phyloP scores from a whole-genome alignment of 2,888 invertebrate genomes.

The Diploptera punctata region DNA sequence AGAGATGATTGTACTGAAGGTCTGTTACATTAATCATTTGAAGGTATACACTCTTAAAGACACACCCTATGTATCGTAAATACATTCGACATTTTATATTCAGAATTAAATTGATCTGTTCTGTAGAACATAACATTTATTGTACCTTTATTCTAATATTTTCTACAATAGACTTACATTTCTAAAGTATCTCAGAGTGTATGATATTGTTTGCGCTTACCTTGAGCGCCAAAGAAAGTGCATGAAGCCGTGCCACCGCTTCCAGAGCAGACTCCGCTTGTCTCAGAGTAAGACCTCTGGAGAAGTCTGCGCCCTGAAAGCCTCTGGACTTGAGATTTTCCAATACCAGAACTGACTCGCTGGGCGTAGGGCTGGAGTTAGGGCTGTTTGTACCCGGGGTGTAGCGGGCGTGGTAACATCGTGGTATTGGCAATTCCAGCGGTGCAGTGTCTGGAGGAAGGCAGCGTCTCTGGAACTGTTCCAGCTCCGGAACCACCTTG shows the following conservation, averaged over 20 bases:
- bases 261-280: slow-evolving; percentile 73
- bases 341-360: slow-evolving; percentile 74
- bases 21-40: too few relatives aligned
- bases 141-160: too few relatives aligned
- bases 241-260: slow-evolving; percentile 76
- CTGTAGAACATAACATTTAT: too few relatives aligned
- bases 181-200: too few relatives aligned
- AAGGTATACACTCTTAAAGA: too few relatives aligned
- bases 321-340: slow-evolving; percentile 72
- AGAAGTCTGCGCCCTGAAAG: slow-evolving; percentile 70
- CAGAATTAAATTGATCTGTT: too few relatives aligned
- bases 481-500: slow-evolving; percentile 72
- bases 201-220: slow-evolving; percentile 49
- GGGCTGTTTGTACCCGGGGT: slow-evolving; percentile 56
- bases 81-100: too few relatives aligned
- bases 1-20: too few relatives aligned
- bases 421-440: slow-evolving; percentile 69
- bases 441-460: slow-evolving; percentile 56
- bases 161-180: too few relatives aligned
- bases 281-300: slow-evolving; percentile 67
- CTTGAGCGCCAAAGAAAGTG: slow-evolving; percentile 70
- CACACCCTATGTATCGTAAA: too few relatives aligned
- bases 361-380: slow-evolving; percentile 56
- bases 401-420: slow-evolving; percentile 71
- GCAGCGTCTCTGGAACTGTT: slow-evolving; percentile 63